Percentiles rank a stretch among this genome's conserved stretches.
phyloP scores from a whole-genome alignment of 2,113 vertebrate genomes.

The Ardeotis arabs region DNA sequence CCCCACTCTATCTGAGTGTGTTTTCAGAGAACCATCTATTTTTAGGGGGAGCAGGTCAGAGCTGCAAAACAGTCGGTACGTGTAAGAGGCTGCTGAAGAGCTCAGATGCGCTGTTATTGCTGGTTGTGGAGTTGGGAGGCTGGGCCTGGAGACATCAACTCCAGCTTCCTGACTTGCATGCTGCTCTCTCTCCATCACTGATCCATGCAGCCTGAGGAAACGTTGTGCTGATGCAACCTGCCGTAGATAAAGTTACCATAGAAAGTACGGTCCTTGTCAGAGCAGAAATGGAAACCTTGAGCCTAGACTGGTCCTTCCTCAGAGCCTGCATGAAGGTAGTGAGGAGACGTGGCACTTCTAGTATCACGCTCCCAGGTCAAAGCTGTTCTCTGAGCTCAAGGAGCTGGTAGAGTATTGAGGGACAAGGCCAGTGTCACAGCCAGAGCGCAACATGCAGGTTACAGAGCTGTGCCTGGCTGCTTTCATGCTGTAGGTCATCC shows the following conservation, averaged over 20 bases:
- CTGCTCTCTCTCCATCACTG: not conserved
- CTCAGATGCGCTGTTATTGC: not conserved
- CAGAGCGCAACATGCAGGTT: not conserved
- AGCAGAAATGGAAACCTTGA: not conserved
- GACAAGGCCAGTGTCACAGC: not conserved
- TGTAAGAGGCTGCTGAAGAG: not conserved
- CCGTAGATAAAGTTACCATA: not conserved
- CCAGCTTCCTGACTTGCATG: not conserved
- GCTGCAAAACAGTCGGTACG: not conserved
- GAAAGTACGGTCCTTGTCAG: not conserved
- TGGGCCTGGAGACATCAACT: not conserved
- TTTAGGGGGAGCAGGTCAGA: not conserved
- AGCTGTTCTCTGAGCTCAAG: not conserved
- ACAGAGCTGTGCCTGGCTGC: not conserved
- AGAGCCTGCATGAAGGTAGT: rapidly evolving
- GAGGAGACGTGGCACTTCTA: not conserved
- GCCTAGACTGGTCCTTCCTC: not conserved
- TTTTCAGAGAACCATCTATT: not conserved
- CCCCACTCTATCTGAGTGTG: rapidly evolving
- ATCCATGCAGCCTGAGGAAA: not conserved
- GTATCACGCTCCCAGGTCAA: not conserved
- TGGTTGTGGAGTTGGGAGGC: not conserved
- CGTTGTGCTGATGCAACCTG: not conserved
- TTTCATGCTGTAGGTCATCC: not conserved
- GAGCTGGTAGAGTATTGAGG: not conserved